phyloP scores from a whole-genome alignment of 23 tunicate species.

The Halocynthia roretzi region DNA sequence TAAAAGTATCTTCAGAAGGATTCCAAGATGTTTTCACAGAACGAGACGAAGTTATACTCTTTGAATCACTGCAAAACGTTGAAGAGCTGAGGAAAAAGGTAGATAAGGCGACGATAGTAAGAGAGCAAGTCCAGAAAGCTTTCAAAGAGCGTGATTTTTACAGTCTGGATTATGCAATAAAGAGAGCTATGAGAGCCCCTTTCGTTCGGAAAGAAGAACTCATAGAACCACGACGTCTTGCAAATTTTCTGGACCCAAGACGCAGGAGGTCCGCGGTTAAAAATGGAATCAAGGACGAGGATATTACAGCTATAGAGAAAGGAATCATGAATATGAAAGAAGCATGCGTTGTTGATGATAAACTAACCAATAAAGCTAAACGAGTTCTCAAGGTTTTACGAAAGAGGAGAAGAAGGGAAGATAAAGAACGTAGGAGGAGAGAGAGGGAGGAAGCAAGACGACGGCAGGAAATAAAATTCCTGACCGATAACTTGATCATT shows the following conservation, averaged over 20 bases:
- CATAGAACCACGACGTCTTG: conserved; percentile 4
- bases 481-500: conserved; percentile 5
- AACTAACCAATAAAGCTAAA: conserved; percentile 1
- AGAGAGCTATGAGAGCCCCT: conserved; percentile 10
- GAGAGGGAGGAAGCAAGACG: conserved; percentile 14
- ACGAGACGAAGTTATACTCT: conserved; percentile 20
- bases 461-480: conserved; percentile 17
- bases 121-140: conserved; percentile 7
- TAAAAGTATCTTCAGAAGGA: conserved; percentile 11
- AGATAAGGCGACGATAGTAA: neutral
- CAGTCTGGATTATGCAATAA: conserved; percentile 10
- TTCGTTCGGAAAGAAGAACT: conserved; percentile 2
- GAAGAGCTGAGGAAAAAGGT: conserved; percentile 27
- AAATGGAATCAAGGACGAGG: conserved; percentile 5
- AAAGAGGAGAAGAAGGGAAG: conserved; percentile 11
- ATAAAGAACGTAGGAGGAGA: conserved; percentile 8
- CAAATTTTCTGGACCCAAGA: conserved; percentile 11
- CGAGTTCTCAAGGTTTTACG: neutral
- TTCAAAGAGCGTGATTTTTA: conserved; percentile 11
- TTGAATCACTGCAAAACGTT: neutral
- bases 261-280: neutral
- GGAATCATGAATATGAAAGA: conserved; percentile 31
- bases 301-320: conserved; percentile 13
- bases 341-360: conserved; percentile 21
- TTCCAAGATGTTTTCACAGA: conserved; percentile 22